Conservation (phyloP, 2,113 vertebrate species). For the Aspidoscelis tigris region DNA sequence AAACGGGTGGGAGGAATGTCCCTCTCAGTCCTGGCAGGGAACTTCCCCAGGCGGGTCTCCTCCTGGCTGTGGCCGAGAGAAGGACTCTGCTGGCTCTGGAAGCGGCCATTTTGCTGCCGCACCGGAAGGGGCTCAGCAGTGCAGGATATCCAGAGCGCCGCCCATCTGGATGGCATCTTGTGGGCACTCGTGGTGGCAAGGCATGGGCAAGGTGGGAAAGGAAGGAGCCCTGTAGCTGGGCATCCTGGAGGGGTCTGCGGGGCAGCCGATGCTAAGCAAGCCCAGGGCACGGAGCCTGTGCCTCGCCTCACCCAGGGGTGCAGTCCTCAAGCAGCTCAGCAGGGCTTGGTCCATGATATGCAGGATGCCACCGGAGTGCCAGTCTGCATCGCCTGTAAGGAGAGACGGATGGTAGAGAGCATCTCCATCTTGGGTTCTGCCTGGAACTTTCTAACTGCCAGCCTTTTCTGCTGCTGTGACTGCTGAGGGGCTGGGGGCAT, state of each 20-base stretch:
- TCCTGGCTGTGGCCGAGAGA: too few relatives aligned
- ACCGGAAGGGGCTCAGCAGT: too few relatives aligned
- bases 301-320: slow-evolving; percentile 75
- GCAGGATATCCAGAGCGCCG: neutral
- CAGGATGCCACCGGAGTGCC: neutral
- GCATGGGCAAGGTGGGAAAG: too few relatives aligned
- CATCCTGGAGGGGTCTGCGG: too few relatives aligned
- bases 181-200: too few relatives aligned
- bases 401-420: neutral
- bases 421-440: neutral
- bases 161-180: too few relatives aligned
- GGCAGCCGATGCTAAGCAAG: neutral
- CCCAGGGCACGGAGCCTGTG: slow-evolving; percentile 12
- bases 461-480: too few relatives aligned
- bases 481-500: too few relatives aligned
- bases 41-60: neutral
- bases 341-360: slow-evolving; percentile 76
- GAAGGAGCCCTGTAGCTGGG: too few relatives aligned
- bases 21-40: too few relatives aligned
- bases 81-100: neutral
- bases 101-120: too few relatives aligned
- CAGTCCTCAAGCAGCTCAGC: slow-evolving; percentile 75
- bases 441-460: too few relatives aligned
- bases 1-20: neutral
- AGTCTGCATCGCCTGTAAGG: slow-evolving; percentile 11